Evolutionary conservation across 1,140 invertebrate species (phyloP), one percentile per base, ranked within the genome.

Genomic region (Drosophila ogumai): DNA sequence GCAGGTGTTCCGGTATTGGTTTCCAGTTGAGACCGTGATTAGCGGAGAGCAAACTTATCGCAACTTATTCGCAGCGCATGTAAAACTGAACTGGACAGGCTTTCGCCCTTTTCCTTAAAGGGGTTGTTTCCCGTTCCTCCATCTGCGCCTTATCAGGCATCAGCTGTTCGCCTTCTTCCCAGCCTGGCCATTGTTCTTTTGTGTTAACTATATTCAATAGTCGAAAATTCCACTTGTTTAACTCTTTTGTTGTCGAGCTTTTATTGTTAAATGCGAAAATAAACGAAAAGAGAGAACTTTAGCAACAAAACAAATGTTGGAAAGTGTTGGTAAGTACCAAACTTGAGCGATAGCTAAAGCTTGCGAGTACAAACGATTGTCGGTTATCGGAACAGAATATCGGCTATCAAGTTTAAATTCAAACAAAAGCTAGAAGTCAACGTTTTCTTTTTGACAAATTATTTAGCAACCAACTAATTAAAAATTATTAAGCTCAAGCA

Each of bases 231-330:
- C 36, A 61, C 57, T 31, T 38, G 36, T 40, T 28, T 25, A 54
- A 67, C 47, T 67, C 61, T 67, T 67, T 69, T 69, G 66, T 69
- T 34, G 47, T 3, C 15, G 28, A 68, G 65, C 65, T 69, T 69
- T 55, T 67, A n/a, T 54, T 68, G 47, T 61, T 69, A 46, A 43
- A 69, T 67, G 17, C 22, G 8, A 25, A 36, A 46, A 36, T 15
- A 28, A 41, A 59, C 8, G 17, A 34, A 12, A 43, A 66, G 40
- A 50, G 10, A 17, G n/a, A 7, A 44, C 25, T 44, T 34, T 43
- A 61, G 58, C 58, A 65, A 61, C 65, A 66, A 65, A 43, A 64
- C 61, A 69, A 65, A 43, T 43, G 13, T 5, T 12, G 2, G 3
- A 7, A 1, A 66, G 61, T 66, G 61, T 38, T 69, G 66, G 15